Evolutionary conservation across 2,888 invertebrate species (phyloP).

Genomic region (Agrochola circellaris): DNA sequence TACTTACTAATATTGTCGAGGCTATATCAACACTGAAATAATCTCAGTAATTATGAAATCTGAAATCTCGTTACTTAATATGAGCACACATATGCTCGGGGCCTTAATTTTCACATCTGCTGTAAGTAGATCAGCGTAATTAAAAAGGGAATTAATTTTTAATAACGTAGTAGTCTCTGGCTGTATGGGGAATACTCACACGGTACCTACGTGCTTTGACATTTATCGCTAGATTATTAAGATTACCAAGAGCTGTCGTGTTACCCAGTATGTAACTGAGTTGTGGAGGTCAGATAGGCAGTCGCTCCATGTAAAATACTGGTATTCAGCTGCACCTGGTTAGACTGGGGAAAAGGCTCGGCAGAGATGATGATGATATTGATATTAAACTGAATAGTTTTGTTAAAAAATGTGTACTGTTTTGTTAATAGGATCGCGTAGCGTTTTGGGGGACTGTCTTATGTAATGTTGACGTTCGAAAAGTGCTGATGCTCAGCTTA

Average conservation of each 20-base stretch:
- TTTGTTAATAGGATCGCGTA: not conserved
- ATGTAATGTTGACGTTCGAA: no score
- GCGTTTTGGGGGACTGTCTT: no score
- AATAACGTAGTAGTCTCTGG: not conserved
- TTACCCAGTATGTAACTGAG: not conserved
- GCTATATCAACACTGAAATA: constrained; percentile 33
- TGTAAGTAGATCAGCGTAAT: constrained; percentile 36
- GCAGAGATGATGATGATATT: no score
- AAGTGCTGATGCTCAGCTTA: no score
- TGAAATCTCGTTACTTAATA: constrained; percentile 40
- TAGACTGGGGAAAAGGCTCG: not conserved
- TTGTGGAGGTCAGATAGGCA: not conserved
- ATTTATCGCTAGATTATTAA: not conserved
- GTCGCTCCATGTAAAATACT: not conserved
- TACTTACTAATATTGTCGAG: constrained; percentile 12
- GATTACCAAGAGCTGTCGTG: not conserved
- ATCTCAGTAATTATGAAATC: constrained; percentile 44
- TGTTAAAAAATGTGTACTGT: not conserved
- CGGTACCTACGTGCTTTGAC: no score
- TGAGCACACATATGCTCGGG: constrained; percentile 6
- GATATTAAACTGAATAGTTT: not conserved
- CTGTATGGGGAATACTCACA: not conserved
- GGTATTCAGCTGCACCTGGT: not conserved
- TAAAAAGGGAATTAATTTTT: constrained; percentile 25
- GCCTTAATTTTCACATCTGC: constrained; percentile 24